Evolutionary conservation across 2,888 invertebrate species (phyloP).

Genomic region (Drosophila multiciliata): DNA sequence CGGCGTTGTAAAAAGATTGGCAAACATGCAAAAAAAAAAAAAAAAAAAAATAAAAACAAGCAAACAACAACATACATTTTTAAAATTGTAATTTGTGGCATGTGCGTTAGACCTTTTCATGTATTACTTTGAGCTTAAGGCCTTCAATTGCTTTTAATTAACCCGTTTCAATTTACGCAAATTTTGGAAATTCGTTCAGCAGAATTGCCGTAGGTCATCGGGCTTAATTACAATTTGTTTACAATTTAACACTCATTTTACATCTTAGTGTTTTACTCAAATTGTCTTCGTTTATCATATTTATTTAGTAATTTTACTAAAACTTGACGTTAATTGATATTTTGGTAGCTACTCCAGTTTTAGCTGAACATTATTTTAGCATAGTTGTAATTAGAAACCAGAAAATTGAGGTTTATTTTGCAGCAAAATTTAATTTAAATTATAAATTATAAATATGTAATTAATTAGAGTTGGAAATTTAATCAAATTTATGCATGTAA

Average conservation of each 20-base stretch:
- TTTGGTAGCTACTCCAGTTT: background rate
- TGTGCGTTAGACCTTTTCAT: slow-evolving; percentile 1
- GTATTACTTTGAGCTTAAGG: background rate
- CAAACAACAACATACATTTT: background rate
- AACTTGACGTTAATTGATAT: background rate
- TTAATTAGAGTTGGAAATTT: background rate
- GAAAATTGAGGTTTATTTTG: background rate
- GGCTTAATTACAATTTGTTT: background rate
- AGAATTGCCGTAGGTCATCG: background rate
- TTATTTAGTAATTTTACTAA: background rate
- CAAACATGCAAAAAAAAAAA: slow-evolving; percentile 13
- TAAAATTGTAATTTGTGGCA: background rate
- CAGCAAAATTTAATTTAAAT: background rate
- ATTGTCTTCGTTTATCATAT: background rate
- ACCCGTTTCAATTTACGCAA: background rate
- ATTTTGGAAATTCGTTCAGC: background rate
- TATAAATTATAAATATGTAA: background rate
- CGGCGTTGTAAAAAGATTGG: slow-evolving; percentile 12
- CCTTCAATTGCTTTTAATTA: background rate
- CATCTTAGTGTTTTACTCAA: background rate
- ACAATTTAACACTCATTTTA: background rate
- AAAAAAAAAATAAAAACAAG: background rate
- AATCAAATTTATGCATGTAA: too few relatives aligned
- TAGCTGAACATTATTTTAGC: background rate
- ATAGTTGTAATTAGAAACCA: background rate